phyloP scores from a whole-genome alignment of 2,113 vertebrate genomes.

The Clarias magur region DNA sequence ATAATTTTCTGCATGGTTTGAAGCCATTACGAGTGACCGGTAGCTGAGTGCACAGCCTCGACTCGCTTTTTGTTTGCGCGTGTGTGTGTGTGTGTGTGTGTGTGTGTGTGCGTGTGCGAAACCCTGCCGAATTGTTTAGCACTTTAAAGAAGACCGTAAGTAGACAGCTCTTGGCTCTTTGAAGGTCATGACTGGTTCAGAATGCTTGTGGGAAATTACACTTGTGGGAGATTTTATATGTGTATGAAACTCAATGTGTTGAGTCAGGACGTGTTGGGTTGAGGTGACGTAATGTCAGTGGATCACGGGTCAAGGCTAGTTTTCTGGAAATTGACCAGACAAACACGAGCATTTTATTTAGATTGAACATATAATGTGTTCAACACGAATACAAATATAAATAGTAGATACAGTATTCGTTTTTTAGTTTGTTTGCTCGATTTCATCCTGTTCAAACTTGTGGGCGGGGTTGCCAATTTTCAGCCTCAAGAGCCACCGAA shows the following conservation, averaged over 20 bases:
- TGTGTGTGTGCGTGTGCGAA: neutral
- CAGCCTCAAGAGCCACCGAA: neutral
- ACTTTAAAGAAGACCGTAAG: slow-evolving; percentile 20
- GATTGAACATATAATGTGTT: neutral
- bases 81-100: slow-evolving; percentile 2
- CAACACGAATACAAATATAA: neutral
- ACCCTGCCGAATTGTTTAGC: slow-evolving; percentile 18
- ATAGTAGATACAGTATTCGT: neutral
- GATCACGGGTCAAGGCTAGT: neutral
- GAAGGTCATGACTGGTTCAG: neutral
- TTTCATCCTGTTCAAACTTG: no score
- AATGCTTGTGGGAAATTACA: neutral
- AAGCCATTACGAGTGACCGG: slow-evolving; percentile 54
- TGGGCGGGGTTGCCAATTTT: no score
- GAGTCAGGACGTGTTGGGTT: neutral
- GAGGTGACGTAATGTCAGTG: neutral
- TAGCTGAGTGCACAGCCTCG: slow-evolving; percentile 33
- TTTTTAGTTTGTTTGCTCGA: neutral
- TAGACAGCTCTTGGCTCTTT: slow-evolving; percentile 7
- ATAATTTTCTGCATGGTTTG: slow-evolving; percentile 62
- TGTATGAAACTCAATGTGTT: neutral
- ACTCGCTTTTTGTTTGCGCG: neutral
- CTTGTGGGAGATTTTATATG: neutral
- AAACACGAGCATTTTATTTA: neutral
- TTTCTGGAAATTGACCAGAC: neutral